Conservation (phyloP, 2,888 invertebrate genomes). For the Hypercompe scribonia region DNA sequence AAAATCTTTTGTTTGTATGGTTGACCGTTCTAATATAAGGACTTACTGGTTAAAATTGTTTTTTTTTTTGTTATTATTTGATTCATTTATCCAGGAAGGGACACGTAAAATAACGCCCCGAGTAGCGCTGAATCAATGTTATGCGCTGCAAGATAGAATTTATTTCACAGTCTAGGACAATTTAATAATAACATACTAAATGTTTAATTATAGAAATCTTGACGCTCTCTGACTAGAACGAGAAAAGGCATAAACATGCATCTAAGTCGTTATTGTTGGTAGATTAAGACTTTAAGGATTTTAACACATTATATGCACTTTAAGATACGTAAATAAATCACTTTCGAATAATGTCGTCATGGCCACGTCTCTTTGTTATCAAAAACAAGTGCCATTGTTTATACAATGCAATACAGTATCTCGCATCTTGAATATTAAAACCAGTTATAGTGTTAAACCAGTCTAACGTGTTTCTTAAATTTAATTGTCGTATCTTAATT, state of each 20-base stretch:
- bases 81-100: too few relatives aligned
- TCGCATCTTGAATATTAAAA: conserved; percentile 12
- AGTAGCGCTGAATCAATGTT: too few relatives aligned
- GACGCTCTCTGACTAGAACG: not conserved
- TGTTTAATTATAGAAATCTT: not conserved
- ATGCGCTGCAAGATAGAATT: too few relatives aligned
- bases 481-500: not conserved
- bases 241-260: not conserved
- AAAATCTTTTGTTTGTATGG: too few relatives aligned
- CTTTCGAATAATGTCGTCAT: conserved; percentile 3
- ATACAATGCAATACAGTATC: conserved; percentile 7
- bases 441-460: not conserved
- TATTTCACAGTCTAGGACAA: too few relatives aligned
- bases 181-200: not conserved
- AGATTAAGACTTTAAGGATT: too few relatives aligned
- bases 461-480: not conserved
- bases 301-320: not conserved
- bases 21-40: too few relatives aligned
- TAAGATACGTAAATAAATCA: not conserved
- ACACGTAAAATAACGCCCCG: too few relatives aligned
- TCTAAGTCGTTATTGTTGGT: not conserved
- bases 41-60: too few relatives aligned
- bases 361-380: conserved; percentile 15
- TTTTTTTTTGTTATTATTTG: too few relatives aligned
- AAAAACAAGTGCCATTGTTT: conserved; percentile 13